phyloP scores from a whole-genome alignment of 2,888 invertebrate genomes.

The Augiades crinisus region DNA sequence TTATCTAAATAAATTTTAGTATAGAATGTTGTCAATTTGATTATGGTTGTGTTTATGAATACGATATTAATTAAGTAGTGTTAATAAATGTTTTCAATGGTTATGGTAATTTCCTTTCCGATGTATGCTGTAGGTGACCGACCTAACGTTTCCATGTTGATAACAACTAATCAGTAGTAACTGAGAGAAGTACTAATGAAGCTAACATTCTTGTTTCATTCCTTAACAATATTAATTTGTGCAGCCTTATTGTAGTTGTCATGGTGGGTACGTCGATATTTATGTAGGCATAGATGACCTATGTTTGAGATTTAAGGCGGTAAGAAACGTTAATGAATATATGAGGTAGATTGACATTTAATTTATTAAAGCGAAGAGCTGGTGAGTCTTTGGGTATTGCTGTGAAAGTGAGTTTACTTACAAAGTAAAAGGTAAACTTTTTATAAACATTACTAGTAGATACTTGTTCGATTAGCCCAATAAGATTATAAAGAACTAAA shows the following conservation, averaged over 20 bases:
- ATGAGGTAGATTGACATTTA: too few species aligned
- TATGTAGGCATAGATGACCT: too few species aligned
- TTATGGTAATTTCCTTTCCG: slow-evolving; percentile 37
- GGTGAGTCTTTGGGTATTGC: too few species aligned
- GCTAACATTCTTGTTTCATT: slow-evolving; percentile 52
- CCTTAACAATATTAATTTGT: slow-evolving; percentile 41
- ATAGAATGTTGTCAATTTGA: slow-evolving; percentile 18
- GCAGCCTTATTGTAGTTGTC: slow-evolving; percentile 1
- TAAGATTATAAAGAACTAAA: too few species aligned
- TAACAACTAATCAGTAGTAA: slow-evolving; percentile 23
- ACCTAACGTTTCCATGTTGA: slow-evolving; percentile 28
- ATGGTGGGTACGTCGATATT: slow-evolving; percentile 1
- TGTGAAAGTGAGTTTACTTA: too few species aligned
- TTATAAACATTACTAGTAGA: too few species aligned
- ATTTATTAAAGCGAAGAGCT: too few species aligned
- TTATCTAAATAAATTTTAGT: neutral
- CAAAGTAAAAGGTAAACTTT: too few species aligned
- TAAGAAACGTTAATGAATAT: too few species aligned
- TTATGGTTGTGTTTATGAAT: slow-evolving; percentile 32
- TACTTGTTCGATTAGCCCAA: too few species aligned
- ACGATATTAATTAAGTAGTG: slow-evolving; percentile 28
- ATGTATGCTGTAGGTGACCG: slow-evolving; percentile 10
- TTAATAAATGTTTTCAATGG: slow-evolving; percentile 35
- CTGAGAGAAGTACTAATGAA: slow-evolving; percentile 37
- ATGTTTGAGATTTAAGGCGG: too few species aligned